A percentile compares a stretch with the other conserved stretches of the same genome.
Evolutionary conservation across 2,797 vertebrate genomes (phyloP).

Genomic region (Liparis tanakae): DNA sequence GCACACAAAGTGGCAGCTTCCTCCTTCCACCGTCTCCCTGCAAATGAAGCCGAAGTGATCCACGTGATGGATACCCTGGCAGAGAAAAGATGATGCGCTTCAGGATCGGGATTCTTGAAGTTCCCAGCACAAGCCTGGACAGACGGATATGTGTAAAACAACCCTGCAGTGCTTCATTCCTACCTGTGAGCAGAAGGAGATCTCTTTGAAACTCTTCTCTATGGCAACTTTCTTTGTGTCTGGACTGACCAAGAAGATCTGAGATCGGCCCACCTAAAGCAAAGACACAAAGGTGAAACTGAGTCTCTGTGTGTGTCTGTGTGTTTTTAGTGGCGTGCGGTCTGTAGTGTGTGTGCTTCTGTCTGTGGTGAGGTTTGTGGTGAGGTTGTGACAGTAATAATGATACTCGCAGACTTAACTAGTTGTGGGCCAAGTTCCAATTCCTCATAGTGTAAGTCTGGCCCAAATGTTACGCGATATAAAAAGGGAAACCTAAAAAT

Average conservation of each 20-base stretch:
- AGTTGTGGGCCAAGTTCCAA: background rate
- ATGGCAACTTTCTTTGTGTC: conserved; percentile 97
- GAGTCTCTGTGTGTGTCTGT: background rate
- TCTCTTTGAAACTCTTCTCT: conserved; percentile 98
- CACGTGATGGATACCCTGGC: conserved; percentile 93
- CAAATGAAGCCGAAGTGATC: conserved; percentile 99
- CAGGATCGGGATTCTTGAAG: background rate
- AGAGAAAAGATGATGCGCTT: conserved; percentile 20
- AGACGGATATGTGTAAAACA: background rate
- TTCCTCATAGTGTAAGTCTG: background rate
- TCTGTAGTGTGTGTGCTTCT: conserved; percentile 10
- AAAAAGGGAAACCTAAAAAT: background rate
- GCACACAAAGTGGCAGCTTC: conserved; percentile 93
- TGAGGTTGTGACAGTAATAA: background rate
- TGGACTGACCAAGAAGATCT: conserved; percentile 97
- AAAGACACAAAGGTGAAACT: background rate
- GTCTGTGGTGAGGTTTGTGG: conserved; percentile 19
- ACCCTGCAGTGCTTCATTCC: background rate
- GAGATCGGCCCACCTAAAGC: conserved; percentile 92
- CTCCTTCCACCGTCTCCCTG: conserved; percentile 90
- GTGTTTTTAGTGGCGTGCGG: background rate
- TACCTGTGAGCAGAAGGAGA: conserved; percentile 99
- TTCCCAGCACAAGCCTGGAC: background rate
- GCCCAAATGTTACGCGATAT: background rate
- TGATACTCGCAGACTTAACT: background rate